phyloP scores from a whole-genome alignment of 2,888 invertebrate species.

The Heliconius charithonia region DNA sequence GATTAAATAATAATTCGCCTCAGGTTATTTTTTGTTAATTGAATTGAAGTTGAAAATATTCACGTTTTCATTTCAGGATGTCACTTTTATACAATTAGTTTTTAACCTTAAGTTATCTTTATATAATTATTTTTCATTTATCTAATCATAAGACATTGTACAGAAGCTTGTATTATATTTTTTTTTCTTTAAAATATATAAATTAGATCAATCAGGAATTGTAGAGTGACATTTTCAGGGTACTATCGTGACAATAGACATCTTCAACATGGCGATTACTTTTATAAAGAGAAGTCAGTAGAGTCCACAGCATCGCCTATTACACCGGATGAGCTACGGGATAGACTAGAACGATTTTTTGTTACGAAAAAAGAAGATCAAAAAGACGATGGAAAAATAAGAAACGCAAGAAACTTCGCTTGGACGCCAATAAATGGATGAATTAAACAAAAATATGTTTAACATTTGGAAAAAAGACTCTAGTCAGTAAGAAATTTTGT shows the following conservation, averaged over 20 bases:
- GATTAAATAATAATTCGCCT: too few relatives aligned
- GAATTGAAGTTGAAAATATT: too few relatives aligned
- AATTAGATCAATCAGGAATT: slow-evolving; percentile 16
- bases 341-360: slow-evolving; percentile 79
- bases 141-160: too few relatives aligned
- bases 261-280: slow-evolving; percentile 65
- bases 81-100: too few relatives aligned
- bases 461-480: not conserved
- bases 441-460: slow-evolving; percentile 6
- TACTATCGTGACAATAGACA: slow-evolving; percentile 63
- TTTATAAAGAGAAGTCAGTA: slow-evolving; percentile 68
- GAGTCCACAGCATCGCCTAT: slow-evolving; percentile 74
- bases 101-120: not conserved
- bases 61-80: too few relatives aligned
- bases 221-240: slow-evolving; percentile 55
- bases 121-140: not conserved
- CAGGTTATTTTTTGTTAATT: too few relatives aligned
- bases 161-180: too few relatives aligned
- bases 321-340: slow-evolving; percentile 80
- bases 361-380: slow-evolving; percentile 70
- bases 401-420: slow-evolving; percentile 73
- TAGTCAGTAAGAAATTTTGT: slow-evolving; percentile 25
- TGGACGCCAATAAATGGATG: slow-evolving; percentile 75
- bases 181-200: not conserved
- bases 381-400: slow-evolving; percentile 64